A percentile compares a stretch with the other conserved stretches of the same genome.
Evolutionary conservation across 2,888 invertebrate genomes (phyloP).

Genomic region (Cryptus viduatorius): DNA sequence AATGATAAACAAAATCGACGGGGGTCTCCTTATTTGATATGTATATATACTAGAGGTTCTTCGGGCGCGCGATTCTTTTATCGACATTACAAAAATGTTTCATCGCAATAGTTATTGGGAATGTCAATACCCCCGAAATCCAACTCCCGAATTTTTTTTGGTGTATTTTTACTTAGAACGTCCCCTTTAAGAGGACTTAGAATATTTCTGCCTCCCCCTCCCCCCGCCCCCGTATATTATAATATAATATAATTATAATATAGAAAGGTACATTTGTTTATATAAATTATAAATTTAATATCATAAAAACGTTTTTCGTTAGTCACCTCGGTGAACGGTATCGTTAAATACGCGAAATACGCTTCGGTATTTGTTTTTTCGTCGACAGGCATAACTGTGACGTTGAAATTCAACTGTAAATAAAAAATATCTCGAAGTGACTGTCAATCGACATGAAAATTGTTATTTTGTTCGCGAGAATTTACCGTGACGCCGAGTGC

Average conservation of each 20-base stretch:
- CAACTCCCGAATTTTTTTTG: no score
- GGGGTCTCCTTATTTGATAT: slow-evolving; percentile 29
- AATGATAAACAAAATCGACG: slow-evolving; percentile 35
- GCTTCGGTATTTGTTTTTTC: background rate
- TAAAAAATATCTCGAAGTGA: slow-evolving; percentile 3
- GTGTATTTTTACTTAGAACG: no score
- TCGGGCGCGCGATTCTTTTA: no score
- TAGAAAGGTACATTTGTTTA: no score
- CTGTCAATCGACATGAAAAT: background rate
- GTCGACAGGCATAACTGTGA: background rate
- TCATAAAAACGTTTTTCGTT: background rate
- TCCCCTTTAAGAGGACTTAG: no score
- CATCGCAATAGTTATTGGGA: no score
- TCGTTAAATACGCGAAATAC: slow-evolving; percentile 8
- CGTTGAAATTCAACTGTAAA: slow-evolving; percentile 6
- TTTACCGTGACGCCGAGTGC: background rate
- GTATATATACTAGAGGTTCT: background rate
- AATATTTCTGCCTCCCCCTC: no score
- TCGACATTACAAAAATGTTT: no score
- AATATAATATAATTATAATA: no score
- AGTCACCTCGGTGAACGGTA: slow-evolving; percentile 2
- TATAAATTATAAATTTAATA: no score
- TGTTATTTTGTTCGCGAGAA: slow-evolving; percentile 8
- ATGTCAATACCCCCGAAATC: no score
- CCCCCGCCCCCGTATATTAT: no score